Conservation (phyloP, 1,140 invertebrate species). For the Magallana angulata region DNA sequence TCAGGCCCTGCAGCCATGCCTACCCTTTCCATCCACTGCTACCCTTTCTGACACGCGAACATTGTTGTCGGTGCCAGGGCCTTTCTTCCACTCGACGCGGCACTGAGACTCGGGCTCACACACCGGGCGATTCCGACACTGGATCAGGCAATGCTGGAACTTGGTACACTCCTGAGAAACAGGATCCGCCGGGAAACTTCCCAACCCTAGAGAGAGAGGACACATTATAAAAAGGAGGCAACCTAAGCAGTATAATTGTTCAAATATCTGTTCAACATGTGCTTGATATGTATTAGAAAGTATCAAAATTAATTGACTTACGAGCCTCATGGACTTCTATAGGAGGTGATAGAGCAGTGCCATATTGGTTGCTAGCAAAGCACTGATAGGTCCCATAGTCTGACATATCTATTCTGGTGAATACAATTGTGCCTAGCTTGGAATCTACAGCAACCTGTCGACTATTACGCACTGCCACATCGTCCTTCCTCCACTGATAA, state of each 20-base stretch:
- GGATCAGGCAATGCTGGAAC: background rate
- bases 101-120: conserved; percentile 24
- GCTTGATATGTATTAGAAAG: too few relatives aligned
- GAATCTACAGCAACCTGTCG: conserved; percentile 16
- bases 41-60: background rate
- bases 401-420: background rate
- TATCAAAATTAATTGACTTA: background rate
- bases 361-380: conserved; percentile 20
- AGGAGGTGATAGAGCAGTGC: conserved; percentile 24
- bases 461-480: conserved; percentile 2
- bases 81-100: conserved; percentile 32
- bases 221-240: too few relatives aligned
- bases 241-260: too few relatives aligned
- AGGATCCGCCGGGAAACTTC: background rate
- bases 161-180: background rate
- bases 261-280: too few relatives aligned
- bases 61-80: background rate
- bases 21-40: conserved; percentile 27
- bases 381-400: conserved; percentile 36
- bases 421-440: conserved; percentile 1
- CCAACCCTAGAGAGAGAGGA: conserved; percentile 11
- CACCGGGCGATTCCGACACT: background rate
- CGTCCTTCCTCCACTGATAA: conserved; percentile 36
- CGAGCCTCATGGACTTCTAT: background rate
- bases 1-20: background rate